Percentiles rank a stretch among this genome's conserved stretches.
These are phyloP conservation scores for Microctonus brassicae DNA, from an alignment of 2,888 invertebrate species.

Conservation along the genomic window DNA sequence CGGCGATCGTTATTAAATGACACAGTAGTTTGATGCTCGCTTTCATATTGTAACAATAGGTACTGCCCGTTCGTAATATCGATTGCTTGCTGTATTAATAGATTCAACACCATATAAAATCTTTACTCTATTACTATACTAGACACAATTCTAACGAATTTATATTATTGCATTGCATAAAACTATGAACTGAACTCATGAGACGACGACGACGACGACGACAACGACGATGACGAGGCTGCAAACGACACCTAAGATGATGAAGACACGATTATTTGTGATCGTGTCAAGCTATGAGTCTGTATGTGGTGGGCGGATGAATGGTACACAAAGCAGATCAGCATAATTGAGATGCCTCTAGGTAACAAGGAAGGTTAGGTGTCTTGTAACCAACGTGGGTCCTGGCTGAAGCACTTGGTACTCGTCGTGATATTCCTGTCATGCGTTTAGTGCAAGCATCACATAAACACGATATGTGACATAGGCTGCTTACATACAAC, in stretches of 20 bases:
- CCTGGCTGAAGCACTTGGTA: constrained; percentile 29
- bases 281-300: background rate
- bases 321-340: constrained; percentile 53
- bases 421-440: background rate
- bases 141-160: too few relatives aligned
- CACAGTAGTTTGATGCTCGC: too few relatives aligned
- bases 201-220: too few relatives aligned
- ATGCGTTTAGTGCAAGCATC: constrained; percentile 9
- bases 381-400: constrained; percentile 54
- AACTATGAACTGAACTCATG: too few relatives aligned
- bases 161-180: too few relatives aligned
- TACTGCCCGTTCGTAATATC: too few relatives aligned
- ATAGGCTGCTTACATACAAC: background rate
- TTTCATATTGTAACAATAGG: too few relatives aligned
- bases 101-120: too few relatives aligned
- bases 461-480: background rate
- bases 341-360: constrained; percentile 54
- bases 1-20: too few relatives aligned
- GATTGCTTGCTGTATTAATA: too few relatives aligned
- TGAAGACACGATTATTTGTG: background rate
- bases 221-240: too few relatives aligned
- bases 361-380: constrained; percentile 48
- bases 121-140: too few relatives aligned
- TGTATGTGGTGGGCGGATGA: constrained; percentile 26
- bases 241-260: background rate